A percentile compares a stretch with the other conserved stretches of the same genome.
phyloP scores from a whole-genome alignment of 2,797 vertebrate species.

The Xiphophorus birchmanni region DNA sequence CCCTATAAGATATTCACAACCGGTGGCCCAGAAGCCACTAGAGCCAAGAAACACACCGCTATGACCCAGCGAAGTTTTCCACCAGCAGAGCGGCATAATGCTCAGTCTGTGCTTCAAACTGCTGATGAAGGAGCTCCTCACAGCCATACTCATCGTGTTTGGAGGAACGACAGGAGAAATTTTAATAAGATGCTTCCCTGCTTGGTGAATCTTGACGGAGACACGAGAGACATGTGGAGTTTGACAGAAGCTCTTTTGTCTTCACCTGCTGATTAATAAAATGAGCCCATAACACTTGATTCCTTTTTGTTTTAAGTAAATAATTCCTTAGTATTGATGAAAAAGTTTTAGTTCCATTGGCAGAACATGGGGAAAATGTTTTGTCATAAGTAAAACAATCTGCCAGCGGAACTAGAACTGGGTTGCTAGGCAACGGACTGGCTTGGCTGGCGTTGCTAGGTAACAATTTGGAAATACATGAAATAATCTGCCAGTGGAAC shows the following conservation, averaged over 20 bases:
- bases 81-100: slow-evolving; percentile 70
- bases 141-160: slow-evolving; percentile 33
- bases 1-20: slow-evolving; percentile 77
- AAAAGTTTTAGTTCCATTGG: too few species aligned
- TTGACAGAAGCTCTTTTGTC: slow-evolving; percentile 63
- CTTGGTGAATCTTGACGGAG: slow-evolving; percentile 36
- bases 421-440: too few species aligned
- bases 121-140: slow-evolving; percentile 58
- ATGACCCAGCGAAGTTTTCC: slow-evolving; percentile 74
- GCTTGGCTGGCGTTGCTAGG: too few species aligned
- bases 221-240: slow-evolving; percentile 37
- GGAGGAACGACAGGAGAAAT: slow-evolving; percentile 51
- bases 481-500: too few species aligned
- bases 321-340: too few species aligned
- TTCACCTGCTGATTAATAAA: slow-evolving; percentile 39
- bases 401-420: too few species aligned
- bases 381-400: too few species aligned
- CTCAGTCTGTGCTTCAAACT: slow-evolving; percentile 64
- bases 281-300: slow-evolving; percentile 27
- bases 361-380: too few species aligned
- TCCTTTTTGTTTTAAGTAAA: slow-evolving; percentile 4
- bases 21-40: slow-evolving; percentile 61
- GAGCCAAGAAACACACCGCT: slow-evolving; percentile 82
- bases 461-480: too few species aligned
- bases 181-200: slow-evolving; percentile 72